These are phyloP conservation scores for Rynchops niger DNA, from an alignment of 2,113 vertebrate genomes.

Conservation along the genomic window DNA sequence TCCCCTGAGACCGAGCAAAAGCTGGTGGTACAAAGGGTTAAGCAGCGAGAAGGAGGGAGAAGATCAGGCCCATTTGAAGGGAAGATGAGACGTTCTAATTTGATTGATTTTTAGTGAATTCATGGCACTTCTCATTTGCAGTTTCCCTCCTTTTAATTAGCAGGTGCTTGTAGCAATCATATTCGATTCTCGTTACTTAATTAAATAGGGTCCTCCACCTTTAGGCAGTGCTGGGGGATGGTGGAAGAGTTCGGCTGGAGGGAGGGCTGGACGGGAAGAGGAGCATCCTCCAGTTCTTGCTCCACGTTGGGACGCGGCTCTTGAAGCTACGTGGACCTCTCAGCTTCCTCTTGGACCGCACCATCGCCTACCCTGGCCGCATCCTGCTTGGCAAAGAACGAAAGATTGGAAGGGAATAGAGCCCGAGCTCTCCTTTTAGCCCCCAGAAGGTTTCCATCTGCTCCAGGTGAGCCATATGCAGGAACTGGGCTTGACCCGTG, in stretches of 20 bases:
- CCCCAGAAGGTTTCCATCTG: not conserved
- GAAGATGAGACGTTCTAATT: not conserved
- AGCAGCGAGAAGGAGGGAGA: not conserved
- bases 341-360: not conserved
- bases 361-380: too few species aligned
- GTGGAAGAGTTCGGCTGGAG: not conserved
- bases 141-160: slow-evolving; percentile 62
- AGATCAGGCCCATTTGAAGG: not conserved
- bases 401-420: not conserved
- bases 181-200: slow-evolving; percentile 59
- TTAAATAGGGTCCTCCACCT: slow-evolving; percentile 40
- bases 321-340: fast-evolving
- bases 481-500: not conserved
- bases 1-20: not conserved
- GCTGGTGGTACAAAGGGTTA: not conserved
- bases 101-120: slow-evolving; percentile 59
- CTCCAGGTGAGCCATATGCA: not conserved
- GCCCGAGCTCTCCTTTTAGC: not conserved
- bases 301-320: fast-evolving
- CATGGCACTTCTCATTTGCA: slow-evolving; percentile 53
- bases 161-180: slow-evolving; percentile 54
- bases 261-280: not conserved
- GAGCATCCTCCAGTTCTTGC: not conserved
- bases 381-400: not conserved
- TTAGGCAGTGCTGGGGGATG: not conserved